These are phyloP conservation scores for Myrmecobius fasciatus DNA, from an alignment of 2,113 vertebrate species.

Conservation along the genomic window DNA sequence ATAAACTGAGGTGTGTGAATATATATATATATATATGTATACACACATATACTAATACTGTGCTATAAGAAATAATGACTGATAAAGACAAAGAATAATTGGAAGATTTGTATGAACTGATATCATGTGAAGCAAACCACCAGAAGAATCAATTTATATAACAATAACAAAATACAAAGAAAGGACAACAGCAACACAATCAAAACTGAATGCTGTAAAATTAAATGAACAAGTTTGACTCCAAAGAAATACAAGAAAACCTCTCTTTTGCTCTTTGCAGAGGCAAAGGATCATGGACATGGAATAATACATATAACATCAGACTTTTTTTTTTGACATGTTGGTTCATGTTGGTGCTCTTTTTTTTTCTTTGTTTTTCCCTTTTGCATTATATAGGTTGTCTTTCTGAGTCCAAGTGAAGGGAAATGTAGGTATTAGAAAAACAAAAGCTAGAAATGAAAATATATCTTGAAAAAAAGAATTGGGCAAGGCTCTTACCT, in stretches of 20 bases:
- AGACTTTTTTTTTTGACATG: not conserved
- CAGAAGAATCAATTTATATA: not conserved
- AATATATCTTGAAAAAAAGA: not conserved
- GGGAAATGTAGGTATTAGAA: not conserved
- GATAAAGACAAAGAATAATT: not conserved
- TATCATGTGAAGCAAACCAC: not conserved
- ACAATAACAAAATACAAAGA: not conserved
- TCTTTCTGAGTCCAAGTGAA: not conserved
- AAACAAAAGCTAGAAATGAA: not conserved
- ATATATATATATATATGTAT: not conserved
- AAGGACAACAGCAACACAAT: not conserved
- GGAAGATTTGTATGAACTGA: not conserved
- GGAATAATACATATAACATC: not conserved
- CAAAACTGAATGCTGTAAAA: not conserved
- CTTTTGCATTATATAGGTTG: not conserved
- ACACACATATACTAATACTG: not conserved
- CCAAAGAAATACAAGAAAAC: not conserved
- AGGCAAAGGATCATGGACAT: not conserved
- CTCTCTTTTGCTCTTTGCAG: not conserved
- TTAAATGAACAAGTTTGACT: not conserved
- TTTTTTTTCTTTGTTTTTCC: slow-evolving; percentile 8
- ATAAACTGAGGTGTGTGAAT: not conserved
- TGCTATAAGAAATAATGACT: not conserved
- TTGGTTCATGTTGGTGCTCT: not conserved
- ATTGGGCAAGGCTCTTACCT: slow-evolving; percentile 84